Conservation (phyloP, 2,888 invertebrate genomes). For the Iphiclides podalirius region DNA sequence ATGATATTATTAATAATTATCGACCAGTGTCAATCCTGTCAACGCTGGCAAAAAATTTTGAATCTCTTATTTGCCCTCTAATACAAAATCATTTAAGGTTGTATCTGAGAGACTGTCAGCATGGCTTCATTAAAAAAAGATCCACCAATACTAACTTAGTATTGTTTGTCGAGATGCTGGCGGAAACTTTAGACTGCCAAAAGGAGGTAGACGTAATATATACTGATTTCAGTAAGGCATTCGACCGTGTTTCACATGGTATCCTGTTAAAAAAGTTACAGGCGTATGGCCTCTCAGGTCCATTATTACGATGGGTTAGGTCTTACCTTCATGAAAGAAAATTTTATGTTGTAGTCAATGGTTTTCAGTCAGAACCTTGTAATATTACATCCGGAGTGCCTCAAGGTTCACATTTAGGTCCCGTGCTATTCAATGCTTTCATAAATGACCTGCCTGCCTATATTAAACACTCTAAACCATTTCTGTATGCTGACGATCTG, state of each 20-base stretch:
- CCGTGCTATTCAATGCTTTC: background rate
- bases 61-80: constrained; percentile 9
- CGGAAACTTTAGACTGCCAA: background rate
- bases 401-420: background rate
- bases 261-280: background rate
- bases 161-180: background rate
- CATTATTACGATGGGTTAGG: background rate
- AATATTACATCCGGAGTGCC: background rate
- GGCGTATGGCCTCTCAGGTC: background rate
- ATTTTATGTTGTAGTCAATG: background rate
- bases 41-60: constrained; percentile 17
- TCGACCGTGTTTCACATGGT: background rate
- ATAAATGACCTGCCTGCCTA: background rate
- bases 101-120: background rate
- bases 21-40: constrained; percentile 15
- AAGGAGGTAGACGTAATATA: constrained; percentile 7
- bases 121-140: constrained; percentile 1
- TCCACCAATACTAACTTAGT: background rate
- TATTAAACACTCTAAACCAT: background rate
- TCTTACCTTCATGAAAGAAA: background rate
- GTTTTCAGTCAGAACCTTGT: background rate
- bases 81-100: constrained; percentile 7
- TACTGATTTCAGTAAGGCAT: background rate
- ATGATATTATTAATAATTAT: constrained; percentile 10
- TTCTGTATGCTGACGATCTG: background rate